phyloP scores from a whole-genome alignment of 2,888 invertebrate species.

The Rhaphigaster nebulosa region DNA sequence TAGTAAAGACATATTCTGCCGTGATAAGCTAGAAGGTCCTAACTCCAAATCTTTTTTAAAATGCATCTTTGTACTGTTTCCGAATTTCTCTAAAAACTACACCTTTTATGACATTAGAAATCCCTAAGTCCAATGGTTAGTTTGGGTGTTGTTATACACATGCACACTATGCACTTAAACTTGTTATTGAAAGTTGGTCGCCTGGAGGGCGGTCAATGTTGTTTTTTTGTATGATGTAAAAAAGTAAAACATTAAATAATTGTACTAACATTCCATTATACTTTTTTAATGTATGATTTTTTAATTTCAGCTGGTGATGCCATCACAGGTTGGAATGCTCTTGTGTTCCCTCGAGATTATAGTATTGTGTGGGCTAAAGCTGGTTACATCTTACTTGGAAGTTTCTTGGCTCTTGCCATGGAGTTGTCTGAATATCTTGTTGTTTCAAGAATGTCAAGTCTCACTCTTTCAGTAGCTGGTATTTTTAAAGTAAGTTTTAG shows the following conservation, averaged over 20 bases:
- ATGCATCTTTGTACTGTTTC: too few species aligned
- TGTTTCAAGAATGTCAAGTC: conserved; percentile 93
- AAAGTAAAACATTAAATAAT: neutral
- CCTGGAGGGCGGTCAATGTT: neutral
- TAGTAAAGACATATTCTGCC: too few species aligned
- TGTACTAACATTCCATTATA: neutral
- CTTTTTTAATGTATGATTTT: neutral
- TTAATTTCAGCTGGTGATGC: conserved; percentile 40
- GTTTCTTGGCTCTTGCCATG: conserved; percentile 92
- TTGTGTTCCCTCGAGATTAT: conserved; percentile 59
- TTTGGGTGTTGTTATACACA: too few species aligned
- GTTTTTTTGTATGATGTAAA: neutral
- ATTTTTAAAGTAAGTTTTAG: conserved; percentile 87
- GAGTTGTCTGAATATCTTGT: conserved; percentile 95
- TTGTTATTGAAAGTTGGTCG: too few species aligned
- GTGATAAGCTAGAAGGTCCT: too few species aligned
- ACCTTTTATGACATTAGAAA: too few species aligned
- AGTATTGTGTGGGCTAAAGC: conserved; percentile 57
- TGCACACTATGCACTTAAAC: too few species aligned
- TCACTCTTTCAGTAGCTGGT: conserved; percentile 94
- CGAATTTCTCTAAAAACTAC: too few species aligned
- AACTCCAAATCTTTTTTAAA: too few species aligned
- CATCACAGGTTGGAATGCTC: conserved; percentile 25
- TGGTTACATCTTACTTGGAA: conserved; percentile 78
- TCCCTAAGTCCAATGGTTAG: too few species aligned